Conservation (phyloP, 2,888 invertebrate genomes). For the Yponomeuta plumbellus region DNA sequence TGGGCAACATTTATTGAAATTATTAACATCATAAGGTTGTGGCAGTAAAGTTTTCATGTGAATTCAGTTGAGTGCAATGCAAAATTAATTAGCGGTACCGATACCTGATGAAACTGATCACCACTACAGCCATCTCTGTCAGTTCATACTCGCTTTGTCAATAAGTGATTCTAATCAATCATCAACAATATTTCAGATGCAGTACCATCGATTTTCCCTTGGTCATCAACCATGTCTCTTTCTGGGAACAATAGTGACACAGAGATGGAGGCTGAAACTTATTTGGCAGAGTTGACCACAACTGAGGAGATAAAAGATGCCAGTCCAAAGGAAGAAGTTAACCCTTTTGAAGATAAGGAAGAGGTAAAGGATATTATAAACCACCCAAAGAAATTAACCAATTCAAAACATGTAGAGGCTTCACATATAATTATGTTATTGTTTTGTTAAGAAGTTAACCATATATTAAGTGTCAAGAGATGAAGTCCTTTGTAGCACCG, state of each 20-base stretch:
- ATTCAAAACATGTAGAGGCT: too few relatives aligned
- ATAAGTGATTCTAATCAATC: neutral
- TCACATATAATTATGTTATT: too few relatives aligned
- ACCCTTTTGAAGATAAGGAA: neutral
- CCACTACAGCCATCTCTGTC: too few relatives aligned
- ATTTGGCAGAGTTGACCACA: neutral
- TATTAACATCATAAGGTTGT: too few relatives aligned
- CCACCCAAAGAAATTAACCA: neutral
- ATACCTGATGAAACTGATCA: too few relatives aligned
- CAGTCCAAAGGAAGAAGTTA: neutral
- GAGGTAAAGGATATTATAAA: neutral
- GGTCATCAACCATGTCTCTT: slow-evolving; percentile 49
- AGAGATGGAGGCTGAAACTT: neutral
- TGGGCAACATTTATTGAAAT: too few relatives aligned
- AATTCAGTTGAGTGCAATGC: too few relatives aligned
- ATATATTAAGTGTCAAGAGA: too few relatives aligned
- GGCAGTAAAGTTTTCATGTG: too few relatives aligned
- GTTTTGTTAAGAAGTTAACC: too few relatives aligned
- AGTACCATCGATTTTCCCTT: slow-evolving; percentile 83
- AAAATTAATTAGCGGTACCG: too few relatives aligned
- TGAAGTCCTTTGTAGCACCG: too few relatives aligned
- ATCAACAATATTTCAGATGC: slow-evolving; percentile 66
- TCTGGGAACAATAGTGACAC: slow-evolving; percentile 2
- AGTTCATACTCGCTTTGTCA: neutral
- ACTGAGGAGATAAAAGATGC: slow-evolving; percentile 20